Evolutionary conservation across 35 echinoderm and acorn worm genomes (phyloP).

Genomic region (Ophioderma brevispina): DNA sequence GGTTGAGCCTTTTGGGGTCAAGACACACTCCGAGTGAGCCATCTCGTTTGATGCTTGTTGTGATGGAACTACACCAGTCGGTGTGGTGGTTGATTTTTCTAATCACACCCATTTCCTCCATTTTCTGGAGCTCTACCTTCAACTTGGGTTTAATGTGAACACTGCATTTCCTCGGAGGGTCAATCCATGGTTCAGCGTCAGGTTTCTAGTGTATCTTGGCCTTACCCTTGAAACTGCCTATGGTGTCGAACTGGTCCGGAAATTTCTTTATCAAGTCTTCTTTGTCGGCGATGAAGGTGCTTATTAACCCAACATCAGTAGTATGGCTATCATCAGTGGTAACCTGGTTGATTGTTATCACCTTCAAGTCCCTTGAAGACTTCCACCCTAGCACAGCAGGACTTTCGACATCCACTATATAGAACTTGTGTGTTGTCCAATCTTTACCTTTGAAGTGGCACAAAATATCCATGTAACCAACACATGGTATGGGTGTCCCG

Average conservation of each 20-base stretch:
- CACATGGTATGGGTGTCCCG: conserved; percentile 20
- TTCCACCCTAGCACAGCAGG: not conserved
- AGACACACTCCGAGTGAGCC: conserved; percentile 23
- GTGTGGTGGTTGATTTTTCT: no score
- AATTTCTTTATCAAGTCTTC: conserved; percentile 18
- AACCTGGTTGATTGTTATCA: conserved; percentile 5
- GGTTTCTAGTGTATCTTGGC: conserved; percentile 35
- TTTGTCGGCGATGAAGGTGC: not conserved
- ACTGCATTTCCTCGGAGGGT: conserved; percentile 39
- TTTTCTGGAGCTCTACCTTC: conserved; percentile 41
- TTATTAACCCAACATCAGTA: not conserved
- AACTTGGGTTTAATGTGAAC: conserved; percentile 53
- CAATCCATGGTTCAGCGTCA: conserved; percentile 33
- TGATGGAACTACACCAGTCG: conserved; percentile 3
- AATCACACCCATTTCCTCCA: conserved; percentile 52
- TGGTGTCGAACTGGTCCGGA: no score
- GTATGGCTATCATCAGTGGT: conserved; percentile 5
- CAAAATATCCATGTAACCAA: not conserved
- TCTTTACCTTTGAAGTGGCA: not conserved
- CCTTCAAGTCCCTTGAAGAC: not conserved
- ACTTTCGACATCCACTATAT: conserved; percentile 15
- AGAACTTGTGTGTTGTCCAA: not conserved
- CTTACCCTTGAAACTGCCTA: conserved; percentile 35
- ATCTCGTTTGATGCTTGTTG: conserved; percentile 63
- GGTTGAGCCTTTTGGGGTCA: conserved; percentile 37